phyloP scores from a whole-genome alignment of 2,113 vertebrate species.

The Tupaia chinensis region DNA sequence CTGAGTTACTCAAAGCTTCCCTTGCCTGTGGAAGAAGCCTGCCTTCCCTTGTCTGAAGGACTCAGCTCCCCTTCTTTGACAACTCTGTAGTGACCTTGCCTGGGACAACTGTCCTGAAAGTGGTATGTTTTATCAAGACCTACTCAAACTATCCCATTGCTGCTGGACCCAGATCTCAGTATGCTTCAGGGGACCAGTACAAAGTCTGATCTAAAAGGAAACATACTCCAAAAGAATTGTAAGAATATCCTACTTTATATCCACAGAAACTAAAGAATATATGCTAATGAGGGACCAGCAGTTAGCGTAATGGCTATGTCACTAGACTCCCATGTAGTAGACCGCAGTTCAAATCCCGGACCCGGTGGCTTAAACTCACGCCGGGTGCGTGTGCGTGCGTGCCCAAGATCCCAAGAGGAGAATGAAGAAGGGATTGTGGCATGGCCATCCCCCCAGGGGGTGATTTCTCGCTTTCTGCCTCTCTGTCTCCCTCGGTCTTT shows the following conservation, averaged over 20 bases:
- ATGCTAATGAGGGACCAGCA: neutral
- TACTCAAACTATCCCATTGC: neutral
- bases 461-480: no score
- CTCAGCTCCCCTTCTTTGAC: neutral
- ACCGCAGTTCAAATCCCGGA: no score
- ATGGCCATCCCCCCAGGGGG: no score
- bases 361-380: no score
- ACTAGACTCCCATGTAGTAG: no score
- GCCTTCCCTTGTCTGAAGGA: neutral
- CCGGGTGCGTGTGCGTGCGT: no score
- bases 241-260: neutral
- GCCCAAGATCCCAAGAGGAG: no score
- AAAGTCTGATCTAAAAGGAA: neutral
- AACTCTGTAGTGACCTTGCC: neutral
- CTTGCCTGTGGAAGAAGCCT: neutral
- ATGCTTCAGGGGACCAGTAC: neutral
- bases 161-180: neutral
- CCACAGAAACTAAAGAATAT: neutral
- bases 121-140: neutral
- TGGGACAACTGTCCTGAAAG: neutral
- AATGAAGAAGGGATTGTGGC: no score
- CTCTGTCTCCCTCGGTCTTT: no score
- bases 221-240: neutral
- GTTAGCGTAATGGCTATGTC: no score
- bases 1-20: neutral